Percentiles rank a stretch among this genome's conserved stretches.
Evolutionary conservation across 2,888 invertebrate genomes (phyloP).

Genomic region (Cryptosula pallasiana): DNA sequence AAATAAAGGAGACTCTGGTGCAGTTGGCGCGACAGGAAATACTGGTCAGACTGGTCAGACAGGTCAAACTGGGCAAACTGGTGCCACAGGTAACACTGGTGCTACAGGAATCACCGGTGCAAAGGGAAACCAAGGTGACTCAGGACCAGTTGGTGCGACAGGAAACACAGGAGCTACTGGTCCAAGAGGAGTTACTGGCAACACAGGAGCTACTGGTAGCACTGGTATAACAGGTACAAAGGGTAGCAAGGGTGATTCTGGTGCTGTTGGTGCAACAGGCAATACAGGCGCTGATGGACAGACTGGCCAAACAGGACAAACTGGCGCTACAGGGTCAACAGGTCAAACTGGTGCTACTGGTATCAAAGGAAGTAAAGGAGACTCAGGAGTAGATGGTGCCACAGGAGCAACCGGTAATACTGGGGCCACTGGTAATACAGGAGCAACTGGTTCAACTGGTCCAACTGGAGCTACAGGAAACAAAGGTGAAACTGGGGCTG

Average conservation of each 20-base stretch:
- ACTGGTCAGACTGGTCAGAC: slow-evolving; percentile 18
- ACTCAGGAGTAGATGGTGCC: slow-evolving; percentile 21
- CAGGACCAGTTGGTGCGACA: slow-evolving; percentile 9
- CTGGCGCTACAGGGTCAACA: slow-evolving; percentile 22
- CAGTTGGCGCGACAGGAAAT: slow-evolving; percentile 21
- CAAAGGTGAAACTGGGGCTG: slow-evolving; percentile 24
- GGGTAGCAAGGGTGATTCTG: slow-evolving; percentile 21
- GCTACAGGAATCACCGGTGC: slow-evolving; percentile 25
- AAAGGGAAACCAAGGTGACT: slow-evolving; percentile 24
- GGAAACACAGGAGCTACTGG: slow-evolving; percentile 26
- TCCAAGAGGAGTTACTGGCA: background rate
- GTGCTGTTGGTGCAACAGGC: slow-evolving; percentile 4
- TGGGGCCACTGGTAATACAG: slow-evolving; percentile 26
- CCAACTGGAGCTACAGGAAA: slow-evolving; percentile 18
- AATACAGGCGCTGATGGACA: slow-evolving; percentile 24
- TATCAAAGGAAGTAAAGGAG: slow-evolving; percentile 4
- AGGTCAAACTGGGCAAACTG: slow-evolving; percentile 26
- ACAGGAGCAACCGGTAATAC: slow-evolving; percentile 24
- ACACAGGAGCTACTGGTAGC: background rate
- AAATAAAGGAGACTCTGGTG: slow-evolving; percentile 9
- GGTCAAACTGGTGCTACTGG: slow-evolving; percentile 25
- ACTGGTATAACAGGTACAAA: slow-evolving; percentile 8
- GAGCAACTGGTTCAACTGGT: slow-evolving; percentile 23
- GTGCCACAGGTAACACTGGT: slow-evolving; percentile 15
- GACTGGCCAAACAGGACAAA: slow-evolving; percentile 18